A percentile compares a stretch with the other conserved stretches of the same genome.
Evolutionary conservation across 2,888 invertebrate species (phyloP).

Genomic region (Drosophila setosimentum): DNA sequence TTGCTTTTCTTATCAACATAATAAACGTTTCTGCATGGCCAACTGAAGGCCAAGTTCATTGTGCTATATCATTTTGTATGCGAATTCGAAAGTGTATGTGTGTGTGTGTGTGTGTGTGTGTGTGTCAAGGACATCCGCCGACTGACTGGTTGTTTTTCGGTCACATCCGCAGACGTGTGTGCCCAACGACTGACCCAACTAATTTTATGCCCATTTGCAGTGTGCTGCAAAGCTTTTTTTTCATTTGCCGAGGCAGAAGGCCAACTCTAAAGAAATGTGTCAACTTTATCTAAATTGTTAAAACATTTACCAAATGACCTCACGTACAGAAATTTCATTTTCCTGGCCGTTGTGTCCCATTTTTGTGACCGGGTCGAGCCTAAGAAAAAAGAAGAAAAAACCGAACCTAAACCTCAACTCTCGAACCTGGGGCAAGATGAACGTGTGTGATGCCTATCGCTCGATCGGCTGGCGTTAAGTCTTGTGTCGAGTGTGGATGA

Average conservation of each 20-base stretch:
- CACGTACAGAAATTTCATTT: slow-evolving; percentile 70
- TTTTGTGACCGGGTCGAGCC: slow-evolving; percentile 16
- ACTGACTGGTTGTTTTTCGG: slow-evolving; percentile 45
- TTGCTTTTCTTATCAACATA: slow-evolving; percentile 63
- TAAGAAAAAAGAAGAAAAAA: background rate
- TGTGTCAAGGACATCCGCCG: slow-evolving; percentile 66
- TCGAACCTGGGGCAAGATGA: slow-evolving; percentile 9
- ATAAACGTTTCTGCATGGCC: slow-evolving; percentile 55
- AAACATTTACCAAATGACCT: slow-evolving; percentile 83
- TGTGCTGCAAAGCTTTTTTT: slow-evolving; percentile 36
- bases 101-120: slow-evolving; percentile 17
- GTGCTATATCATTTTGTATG: slow-evolving; percentile 10
- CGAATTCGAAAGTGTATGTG: slow-evolving; percentile 2
- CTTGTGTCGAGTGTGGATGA: slow-evolving; percentile 19
- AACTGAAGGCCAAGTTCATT: slow-evolving; percentile 74
- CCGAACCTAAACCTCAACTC: background rate
- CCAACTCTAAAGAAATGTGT: slow-evolving; percentile 74
- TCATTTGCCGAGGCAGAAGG: slow-evolving; percentile 42
- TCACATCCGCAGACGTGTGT: slow-evolving; percentile 67
- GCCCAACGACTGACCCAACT: slow-evolving; percentile 70
- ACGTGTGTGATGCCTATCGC: slow-evolving; percentile 49
- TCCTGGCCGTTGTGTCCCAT: slow-evolving; percentile 28
- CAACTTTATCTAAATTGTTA: slow-evolving; percentile 84
- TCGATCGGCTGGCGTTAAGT: slow-evolving; percentile 54
- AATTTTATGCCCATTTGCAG: slow-evolving; percentile 78